Conservation (phyloP, 2,888 invertebrate genomes). For the Zygothrica quintamaculata region DNA sequence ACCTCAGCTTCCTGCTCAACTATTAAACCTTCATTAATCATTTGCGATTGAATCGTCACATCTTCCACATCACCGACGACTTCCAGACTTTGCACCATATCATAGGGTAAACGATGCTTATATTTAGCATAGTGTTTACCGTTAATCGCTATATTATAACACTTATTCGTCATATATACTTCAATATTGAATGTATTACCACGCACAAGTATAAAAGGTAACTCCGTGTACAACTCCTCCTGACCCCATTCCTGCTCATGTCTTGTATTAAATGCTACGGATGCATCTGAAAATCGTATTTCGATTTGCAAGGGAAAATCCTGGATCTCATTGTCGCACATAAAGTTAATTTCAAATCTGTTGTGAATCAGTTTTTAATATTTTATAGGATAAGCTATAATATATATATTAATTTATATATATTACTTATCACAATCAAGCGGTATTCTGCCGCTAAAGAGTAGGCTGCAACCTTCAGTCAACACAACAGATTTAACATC, state of each 20-base stretch:
- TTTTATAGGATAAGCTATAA: no score
- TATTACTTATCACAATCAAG: no score
- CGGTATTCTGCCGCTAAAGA: no score
- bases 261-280: constrained; percentile 14
- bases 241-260: constrained; percentile 85
- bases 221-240: constrained; percentile 87
- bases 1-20: no score
- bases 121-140: constrained; percentile 89
- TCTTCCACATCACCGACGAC: constrained; percentile 14
- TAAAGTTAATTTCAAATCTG: constrained; percentile 16
- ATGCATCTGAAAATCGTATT: background rate
- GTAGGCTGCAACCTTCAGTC: no score
- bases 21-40: no score
- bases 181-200: constrained; percentile 84
- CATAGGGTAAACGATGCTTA: constrained; percentile 87
- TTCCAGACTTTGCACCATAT: constrained; percentile 22
- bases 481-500: no score
- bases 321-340: background rate
- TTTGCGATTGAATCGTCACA: no score
- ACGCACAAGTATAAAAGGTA: constrained; percentile 19
- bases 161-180: constrained; percentile 86
- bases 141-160: constrained; percentile 88
- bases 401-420: no score
- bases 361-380: no score
- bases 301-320: constrained; percentile 31